Evolutionary conservation across 2,797 vertebrate genomes (phyloP).

Genomic region (Lagorchestes hirsutus): DNA sequence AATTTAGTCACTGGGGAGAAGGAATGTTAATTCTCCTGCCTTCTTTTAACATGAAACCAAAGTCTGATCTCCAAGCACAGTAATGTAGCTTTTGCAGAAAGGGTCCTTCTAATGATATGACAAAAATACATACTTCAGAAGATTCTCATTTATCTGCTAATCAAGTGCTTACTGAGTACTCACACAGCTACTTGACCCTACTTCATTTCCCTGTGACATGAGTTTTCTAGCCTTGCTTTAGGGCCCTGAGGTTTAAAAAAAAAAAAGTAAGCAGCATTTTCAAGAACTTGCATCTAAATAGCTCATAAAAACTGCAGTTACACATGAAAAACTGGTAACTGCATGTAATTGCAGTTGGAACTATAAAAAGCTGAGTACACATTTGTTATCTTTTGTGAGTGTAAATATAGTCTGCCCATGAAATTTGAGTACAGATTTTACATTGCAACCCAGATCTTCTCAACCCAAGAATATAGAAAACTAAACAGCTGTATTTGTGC

Average conservation of each 20-base stretch:
- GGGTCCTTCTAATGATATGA: neutral
- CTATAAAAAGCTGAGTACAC: neutral
- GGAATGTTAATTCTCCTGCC: neutral
- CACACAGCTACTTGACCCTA: neutral
- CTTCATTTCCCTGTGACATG: neutral
- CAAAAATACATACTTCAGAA: neutral
- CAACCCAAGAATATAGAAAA: neutral
- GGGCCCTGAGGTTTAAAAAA: neutral
- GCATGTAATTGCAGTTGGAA: neutral
- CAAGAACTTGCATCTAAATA: constrained; percentile 24
- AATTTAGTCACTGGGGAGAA: neutral
- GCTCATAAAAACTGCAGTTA: constrained; percentile 26
- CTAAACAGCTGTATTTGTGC: neutral
- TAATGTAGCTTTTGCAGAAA: neutral
- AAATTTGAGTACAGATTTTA: neutral
- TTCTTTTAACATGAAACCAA: neutral
- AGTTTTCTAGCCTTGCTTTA: neutral
- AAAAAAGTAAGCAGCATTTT: constrained; percentile 12
- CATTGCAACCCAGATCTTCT: neutral
- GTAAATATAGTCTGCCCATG: neutral
- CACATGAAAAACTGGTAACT: constrained; percentile 33
- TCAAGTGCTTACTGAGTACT: constrained; percentile 1
- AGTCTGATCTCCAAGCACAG: neutral
- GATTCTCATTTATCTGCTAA: constrained; percentile 40
- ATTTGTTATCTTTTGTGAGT: neutral